These are phyloP conservation scores for Epizoanthus rinbou DNA, from an alignment of 92 coral and sea anemone species.

Conservation along the genomic window DNA sequence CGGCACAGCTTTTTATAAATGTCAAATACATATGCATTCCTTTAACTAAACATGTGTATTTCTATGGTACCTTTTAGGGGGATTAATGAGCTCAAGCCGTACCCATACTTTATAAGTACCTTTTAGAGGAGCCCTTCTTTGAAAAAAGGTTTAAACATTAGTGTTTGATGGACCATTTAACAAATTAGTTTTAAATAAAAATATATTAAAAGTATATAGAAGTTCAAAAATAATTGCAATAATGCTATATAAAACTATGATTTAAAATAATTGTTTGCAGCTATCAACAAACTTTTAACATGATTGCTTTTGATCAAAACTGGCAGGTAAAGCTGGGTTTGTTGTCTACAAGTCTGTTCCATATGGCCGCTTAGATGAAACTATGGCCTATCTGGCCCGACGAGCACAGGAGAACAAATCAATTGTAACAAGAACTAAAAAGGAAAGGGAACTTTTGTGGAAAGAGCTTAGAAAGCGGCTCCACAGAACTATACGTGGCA, in stretches of 20 bases:
- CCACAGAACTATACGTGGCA: not conserved
- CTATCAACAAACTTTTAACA: no score
- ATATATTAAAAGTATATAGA: no score
- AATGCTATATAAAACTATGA: no score
- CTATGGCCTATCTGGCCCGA: constrained; percentile 80
- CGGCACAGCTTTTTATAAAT: no score
- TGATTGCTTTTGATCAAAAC: constrained; percentile 2
- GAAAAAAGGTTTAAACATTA: not conserved
- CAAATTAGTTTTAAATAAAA: not conserved
- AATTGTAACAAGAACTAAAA: constrained; percentile 76
- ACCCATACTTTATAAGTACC: no score
- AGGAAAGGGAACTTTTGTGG: constrained; percentile 78
- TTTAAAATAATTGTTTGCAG: no score
- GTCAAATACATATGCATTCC: no score
- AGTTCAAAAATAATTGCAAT: no score
- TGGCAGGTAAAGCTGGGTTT: constrained; percentile 72
- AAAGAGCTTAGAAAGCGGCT: constrained; percentile 60
- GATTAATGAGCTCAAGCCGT: no score
- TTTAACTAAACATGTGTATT: no score
- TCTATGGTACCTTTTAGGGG: no score
- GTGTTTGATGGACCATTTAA: not conserved
- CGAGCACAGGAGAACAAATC: constrained; percentile 88
- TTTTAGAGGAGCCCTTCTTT: no score
- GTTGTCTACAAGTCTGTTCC: constrained; percentile 92
- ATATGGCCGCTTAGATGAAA: constrained; percentile 79